Base-by-base conservation (phyloP, 2,113 vertebrate genomes). In the Ailurus styani region DNA sequence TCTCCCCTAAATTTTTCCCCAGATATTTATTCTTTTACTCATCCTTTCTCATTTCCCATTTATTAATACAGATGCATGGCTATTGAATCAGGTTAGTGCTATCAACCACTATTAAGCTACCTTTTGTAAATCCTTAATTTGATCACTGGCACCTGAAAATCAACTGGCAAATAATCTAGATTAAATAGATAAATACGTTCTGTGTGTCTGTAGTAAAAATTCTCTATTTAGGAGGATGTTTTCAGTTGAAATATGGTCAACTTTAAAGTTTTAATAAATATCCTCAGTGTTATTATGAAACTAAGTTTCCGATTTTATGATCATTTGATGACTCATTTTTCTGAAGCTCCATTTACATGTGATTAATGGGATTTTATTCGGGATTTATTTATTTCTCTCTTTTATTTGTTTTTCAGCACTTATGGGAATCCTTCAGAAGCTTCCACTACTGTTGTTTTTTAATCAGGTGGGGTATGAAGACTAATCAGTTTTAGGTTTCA, bases 401-500 rank as follows among this genome's bases (percentile, higher is more conserved):
- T 95, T 96, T 96, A 45, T 98, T 98, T 98, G 95, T 95, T 75
- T 87, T 96, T 96, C 68, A 92, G 8, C 77, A 47, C 90, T 97
- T 97, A 96, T 93, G 82, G 91, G 60, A 97, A 92, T 96, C 89
- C 68, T 93, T 88, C 83, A 84, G 25, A 93, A 84, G 34, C 88
- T 97, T 97, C 90, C 27, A 94, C 40, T 85, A 82, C 31, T 93
- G 20, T 97, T 50, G 47, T 64, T 17, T 96, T 95, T 98, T 90
- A 84, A 95, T 96, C 31, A 64, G 90, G 47, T 86, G 27, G 42
- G 15, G 2, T 62, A 31, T 95, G 40, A 96, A 97, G 60, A 47
- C 79, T 55, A 93, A 52, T 96, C 20, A 82, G n/a, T 97, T 98
- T 98, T 90, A 47, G 68, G 94, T 98, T 97, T 97, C 96, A 98